Percentiles rank a stretch among this genome's conserved stretches.
phyloP scores from a whole-genome alignment of 1,140 invertebrate species.

The Neodiprion virginianus region DNA sequence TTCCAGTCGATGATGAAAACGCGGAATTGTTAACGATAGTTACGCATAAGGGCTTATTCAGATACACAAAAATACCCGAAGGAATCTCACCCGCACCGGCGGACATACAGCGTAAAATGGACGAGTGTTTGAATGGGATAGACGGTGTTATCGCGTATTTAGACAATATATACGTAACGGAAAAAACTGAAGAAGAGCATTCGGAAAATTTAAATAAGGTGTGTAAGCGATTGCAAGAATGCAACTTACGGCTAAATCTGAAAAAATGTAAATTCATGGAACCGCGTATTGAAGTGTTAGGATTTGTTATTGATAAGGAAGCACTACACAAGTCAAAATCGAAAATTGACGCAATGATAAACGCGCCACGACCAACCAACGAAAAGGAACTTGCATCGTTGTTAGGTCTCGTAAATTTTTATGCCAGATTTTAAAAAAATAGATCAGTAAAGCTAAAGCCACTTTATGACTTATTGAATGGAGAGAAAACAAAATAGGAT shows the following conservation, averaged over 20 bases:
- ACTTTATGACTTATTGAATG: conserved; percentile 3
- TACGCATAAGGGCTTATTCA: conserved; percentile 55
- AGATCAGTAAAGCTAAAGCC: conserved; percentile 13
- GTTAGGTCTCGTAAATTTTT: conserved; percentile 8
- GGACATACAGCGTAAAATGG: conserved; percentile 40
- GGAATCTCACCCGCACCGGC: conserved; percentile 43
- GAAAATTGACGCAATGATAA: conserved; percentile 8
- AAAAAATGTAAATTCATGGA: conserved; percentile 1
- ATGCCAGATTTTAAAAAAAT: conserved; percentile 1
- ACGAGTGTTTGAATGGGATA: conserved; percentile 39
- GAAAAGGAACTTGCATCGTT: conserved; percentile 13
- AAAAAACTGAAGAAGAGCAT: conserved; percentile 33
- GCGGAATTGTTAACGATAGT: conserved; percentile 38
- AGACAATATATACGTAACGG: conserved; percentile 47
- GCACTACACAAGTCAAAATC: conserved; percentile 4
- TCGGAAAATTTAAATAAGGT: conserved; percentile 11
- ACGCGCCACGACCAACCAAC: conserved; percentile 7
- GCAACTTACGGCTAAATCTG: neutral
- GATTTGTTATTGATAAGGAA: conserved; percentile 6
- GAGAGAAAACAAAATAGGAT: neutral
- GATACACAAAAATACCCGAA: conserved; percentile 57
- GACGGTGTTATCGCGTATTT: conserved; percentile 39
- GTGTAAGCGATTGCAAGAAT: conserved; percentile 21
- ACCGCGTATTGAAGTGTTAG: conserved; percentile 1
- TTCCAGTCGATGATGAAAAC: conserved; percentile 27